Percentiles rank a stretch among this genome's conserved stretches.
phyloP scores from a whole-genome alignment of 2,888 invertebrate species.

The Drosophila maculinotata region DNA sequence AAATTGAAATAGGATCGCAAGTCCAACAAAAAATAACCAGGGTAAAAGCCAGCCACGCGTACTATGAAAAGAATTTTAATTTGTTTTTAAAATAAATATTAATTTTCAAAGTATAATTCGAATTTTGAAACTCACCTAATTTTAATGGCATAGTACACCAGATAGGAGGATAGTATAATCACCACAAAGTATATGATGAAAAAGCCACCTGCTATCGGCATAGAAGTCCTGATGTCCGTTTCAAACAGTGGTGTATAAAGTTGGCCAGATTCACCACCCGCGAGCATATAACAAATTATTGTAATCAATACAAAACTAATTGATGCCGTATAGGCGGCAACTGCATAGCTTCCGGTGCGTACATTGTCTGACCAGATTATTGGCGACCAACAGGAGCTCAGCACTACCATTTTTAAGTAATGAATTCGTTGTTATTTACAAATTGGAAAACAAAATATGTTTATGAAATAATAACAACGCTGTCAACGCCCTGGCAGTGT shows the following conservation, averaged over 20 bases:
- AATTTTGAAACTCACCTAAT: slow-evolving; percentile 80
- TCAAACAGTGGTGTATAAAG: slow-evolving; percentile 95
- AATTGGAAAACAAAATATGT: slow-evolving; percentile 11
- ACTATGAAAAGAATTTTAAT: slow-evolving; percentile 82
- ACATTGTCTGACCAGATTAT: slow-evolving; percentile 93
- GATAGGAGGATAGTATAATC: slow-evolving; percentile 86
- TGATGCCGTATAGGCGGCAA: slow-evolving; percentile 92
- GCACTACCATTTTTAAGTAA: slow-evolving; percentile 87
- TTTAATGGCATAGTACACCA: slow-evolving; percentile 82
- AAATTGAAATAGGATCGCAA: slow-evolving; percentile 91
- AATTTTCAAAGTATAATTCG: too few relatives aligned
- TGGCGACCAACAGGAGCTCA: slow-evolving; percentile 94
- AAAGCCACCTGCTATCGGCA: slow-evolving; percentile 89
- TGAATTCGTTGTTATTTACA: slow-evolving; percentile 11
- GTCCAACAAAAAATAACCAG: slow-evolving; percentile 90
- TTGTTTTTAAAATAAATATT: too few relatives aligned
- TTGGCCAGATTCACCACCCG: slow-evolving; percentile 95
- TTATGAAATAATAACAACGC: slow-evolving; percentile 24
- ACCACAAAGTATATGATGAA: slow-evolving; percentile 82
- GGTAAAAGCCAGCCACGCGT: slow-evolving; percentile 93
- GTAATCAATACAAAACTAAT: slow-evolving; percentile 91
- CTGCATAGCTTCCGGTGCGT: slow-evolving; percentile 91
- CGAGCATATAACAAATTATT: slow-evolving; percentile 90
- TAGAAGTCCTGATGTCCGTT: slow-evolving; percentile 90
- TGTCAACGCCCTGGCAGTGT: slow-evolving; percentile 55